Evolutionary conservation across 2,113 vertebrate genomes (phyloP), one percentile per base, ranked within the genome.

Genomic region (Megalops atlanticus): DNA sequence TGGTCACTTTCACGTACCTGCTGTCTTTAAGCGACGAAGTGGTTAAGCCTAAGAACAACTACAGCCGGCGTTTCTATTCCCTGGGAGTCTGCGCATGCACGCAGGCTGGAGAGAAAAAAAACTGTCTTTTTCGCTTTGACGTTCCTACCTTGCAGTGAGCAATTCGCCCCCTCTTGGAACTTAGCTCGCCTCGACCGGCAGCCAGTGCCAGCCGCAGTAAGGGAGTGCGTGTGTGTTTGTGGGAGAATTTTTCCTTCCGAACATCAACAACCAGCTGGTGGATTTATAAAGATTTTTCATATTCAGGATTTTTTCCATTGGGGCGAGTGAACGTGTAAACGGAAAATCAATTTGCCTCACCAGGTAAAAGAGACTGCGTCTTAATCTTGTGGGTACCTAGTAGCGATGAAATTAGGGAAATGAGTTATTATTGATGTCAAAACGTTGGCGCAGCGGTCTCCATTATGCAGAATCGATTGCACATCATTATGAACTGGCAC

Each of bases 41-140:
- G 3, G 52, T 24, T 58, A 2, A 31, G 31, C 58, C 21, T 64
- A n/a, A 64, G 58, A 10, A 12, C 12, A 27, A 31, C n/a, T n/a
- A n/a, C 58, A 64, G 35, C 71, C 70, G 52, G 39, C n/a, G 24
- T 52, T 72, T 80, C 40, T 73, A 74, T 54, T 80, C 79, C 47
- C 45, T 54, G 77, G 69, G 54, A 73, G 71, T 54, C 11, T 35
- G 18, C 72, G 36, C 58, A 64, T 64, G 58, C 58, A 64, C 58
- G n/a, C 58, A 64, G 24, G 58, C 58, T 2, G n/a, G 58, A n/a
- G 52, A 64, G 31, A 64, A 64, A 11, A 24, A 64, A 11, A 24
- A n/a, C 58, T 64, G 58, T 81, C 80, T 39, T 76, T 81, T 74
- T 81, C 47, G 38, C 73, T 43, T 38, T 41, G 49, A 38, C 47